phyloP scores from a whole-genome alignment of 2,113 vertebrate species.

The Hipposideros armiger region DNA sequence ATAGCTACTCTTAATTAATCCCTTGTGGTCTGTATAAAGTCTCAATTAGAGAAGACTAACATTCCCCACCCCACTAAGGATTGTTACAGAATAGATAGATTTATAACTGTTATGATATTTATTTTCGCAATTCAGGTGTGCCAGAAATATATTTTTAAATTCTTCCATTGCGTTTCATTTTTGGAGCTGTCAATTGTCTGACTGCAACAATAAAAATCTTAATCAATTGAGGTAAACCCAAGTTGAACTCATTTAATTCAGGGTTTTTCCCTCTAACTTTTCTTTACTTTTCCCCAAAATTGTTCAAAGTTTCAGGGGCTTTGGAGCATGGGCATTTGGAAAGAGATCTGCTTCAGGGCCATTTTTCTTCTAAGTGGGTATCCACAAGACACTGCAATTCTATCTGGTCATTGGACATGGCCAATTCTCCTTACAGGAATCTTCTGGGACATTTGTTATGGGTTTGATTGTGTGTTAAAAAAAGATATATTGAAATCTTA shows the following conservation, averaged over 20 bases:
- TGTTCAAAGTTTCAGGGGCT: not conserved
- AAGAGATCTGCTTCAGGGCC: not conserved
- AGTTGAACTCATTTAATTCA: constrained; percentile 21
- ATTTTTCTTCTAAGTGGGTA: not conserved
- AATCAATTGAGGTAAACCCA: not conserved
- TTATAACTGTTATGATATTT: not conserved
- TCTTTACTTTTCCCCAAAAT: not conserved
- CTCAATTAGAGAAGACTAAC: constrained; percentile 13
- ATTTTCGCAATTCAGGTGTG: constrained; percentile 5
- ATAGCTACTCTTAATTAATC: constrained; percentile 52
- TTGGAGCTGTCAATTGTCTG: not conserved
- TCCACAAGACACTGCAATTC: not conserved
- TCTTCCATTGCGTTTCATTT: not conserved
- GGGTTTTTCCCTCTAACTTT: not conserved
- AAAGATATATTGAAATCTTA: not conserved
- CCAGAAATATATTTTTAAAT: not conserved
- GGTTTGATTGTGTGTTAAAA: not conserved
- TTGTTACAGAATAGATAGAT: not conserved
- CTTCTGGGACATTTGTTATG: not conserved
- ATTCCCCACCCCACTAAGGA: not conserved
- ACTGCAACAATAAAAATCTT: constrained; percentile 10
- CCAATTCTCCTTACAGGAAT: not conserved
- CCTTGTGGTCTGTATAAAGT: constrained; percentile 16
- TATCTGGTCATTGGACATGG: not conserved
- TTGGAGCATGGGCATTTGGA: not conserved